Evolutionary conservation across 2,888 invertebrate genomes (phyloP).

Genomic region (Andricus curvator): DNA sequence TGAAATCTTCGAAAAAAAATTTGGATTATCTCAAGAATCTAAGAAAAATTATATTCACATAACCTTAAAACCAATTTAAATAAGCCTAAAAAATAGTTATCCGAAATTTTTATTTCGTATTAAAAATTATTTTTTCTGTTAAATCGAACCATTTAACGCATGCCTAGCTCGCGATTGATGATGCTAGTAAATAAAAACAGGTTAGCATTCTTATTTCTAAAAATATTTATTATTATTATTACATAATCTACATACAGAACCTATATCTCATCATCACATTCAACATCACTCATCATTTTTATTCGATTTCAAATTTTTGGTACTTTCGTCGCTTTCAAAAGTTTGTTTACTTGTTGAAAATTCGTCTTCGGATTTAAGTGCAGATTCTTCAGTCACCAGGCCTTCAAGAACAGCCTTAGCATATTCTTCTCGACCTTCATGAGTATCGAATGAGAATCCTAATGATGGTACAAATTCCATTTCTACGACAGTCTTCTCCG

Average conservation of each 20-base stretch:
- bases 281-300: conserved; percentile 36
- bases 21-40: no score
- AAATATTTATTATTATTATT: conserved; percentile 21
- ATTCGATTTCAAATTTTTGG: conserved; percentile 31
- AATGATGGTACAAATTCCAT: conserved; percentile 76
- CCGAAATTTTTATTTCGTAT: no score
- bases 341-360: conserved; percentile 30
- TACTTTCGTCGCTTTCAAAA: conserved; percentile 15
- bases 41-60: no score
- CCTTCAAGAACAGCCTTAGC: conserved; percentile 73
- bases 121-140: no score
- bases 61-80: no score
- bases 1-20: no score
- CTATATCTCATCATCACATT: conserved; percentile 42
- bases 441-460: conserved; percentile 73
- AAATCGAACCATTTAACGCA: no score
- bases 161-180: no score
- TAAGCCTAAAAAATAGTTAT: no score
- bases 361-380: conserved; percentile 25
- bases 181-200: no score
- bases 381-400: conserved; percentile 59
- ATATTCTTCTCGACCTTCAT: conserved; percentile 71
- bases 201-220: conserved; percentile 2
- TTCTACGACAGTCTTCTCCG: conserved; percentile 61
- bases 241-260: conserved; percentile 37